A percentile compares a stretch with the other conserved stretches of the same genome.
phyloP scores from a whole-genome alignment of 1,140 invertebrate genomes.

The Laupala kohalensis region DNA sequence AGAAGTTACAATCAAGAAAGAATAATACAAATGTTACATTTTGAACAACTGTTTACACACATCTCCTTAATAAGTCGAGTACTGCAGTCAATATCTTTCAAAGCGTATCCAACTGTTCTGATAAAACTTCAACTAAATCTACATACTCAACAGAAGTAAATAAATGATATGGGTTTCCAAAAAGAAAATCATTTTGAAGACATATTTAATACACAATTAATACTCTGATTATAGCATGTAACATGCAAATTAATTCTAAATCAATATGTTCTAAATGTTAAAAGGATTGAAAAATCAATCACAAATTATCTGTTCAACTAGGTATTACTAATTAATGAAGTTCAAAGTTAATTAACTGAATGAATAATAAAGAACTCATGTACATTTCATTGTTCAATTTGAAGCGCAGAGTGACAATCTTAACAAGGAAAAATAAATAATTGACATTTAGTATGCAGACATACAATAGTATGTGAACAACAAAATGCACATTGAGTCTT shows the following conservation, averaged over 20 bases:
- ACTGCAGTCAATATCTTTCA: background rate
- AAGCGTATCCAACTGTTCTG: background rate
- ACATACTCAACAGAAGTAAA: too few relatives aligned
- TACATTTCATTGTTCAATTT: background rate
- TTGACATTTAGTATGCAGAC: background rate
- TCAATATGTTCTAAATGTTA: too few relatives aligned
- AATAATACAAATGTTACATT: background rate
- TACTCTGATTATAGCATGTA: background rate
- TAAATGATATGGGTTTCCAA: background rate
- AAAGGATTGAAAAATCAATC: background rate
- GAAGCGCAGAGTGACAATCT: too few relatives aligned
- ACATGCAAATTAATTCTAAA: background rate
- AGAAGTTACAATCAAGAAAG: background rate
- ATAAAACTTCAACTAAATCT: too few relatives aligned
- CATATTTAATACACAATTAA: background rate
- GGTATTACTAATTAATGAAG: background rate
- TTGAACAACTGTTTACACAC: background rate
- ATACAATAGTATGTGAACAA: too few relatives aligned
- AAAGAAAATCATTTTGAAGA: too few relatives aligned
- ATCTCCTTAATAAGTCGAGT: background rate
- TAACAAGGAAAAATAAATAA: background rate
- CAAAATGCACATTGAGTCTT: background rate
- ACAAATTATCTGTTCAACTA: background rate
- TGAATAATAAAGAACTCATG: background rate
- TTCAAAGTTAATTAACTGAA: background rate